Base-by-base conservation (phyloP, 2,888 invertebrate species). In the Drosophila setosimentum region DNA sequence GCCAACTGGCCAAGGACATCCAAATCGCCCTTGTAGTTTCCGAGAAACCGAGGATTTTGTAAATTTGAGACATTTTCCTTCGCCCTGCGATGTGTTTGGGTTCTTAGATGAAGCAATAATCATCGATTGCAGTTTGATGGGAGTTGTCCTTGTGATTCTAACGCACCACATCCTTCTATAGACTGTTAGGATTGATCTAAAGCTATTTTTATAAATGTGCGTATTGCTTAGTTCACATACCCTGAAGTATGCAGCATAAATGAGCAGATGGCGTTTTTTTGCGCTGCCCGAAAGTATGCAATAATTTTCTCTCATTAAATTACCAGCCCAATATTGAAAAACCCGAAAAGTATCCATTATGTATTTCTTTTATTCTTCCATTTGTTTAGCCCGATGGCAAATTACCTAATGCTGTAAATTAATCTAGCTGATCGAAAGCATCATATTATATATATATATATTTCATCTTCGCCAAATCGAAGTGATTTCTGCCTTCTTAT, bases 291-390 rank as follows among this genome's bases (percentile, higher is more conserved):
- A 54, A 37, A 54, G 27, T 54, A 54, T 54, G 35, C 35, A 27
- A 24, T 1, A 1, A 0, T 45, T 45, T 16, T 6, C 0, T 7
- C 21, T 11, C 13, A 2, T 1, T 16, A 8, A 37, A 37, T 37
- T 37, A 18, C 2, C 21, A 45, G 21, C 7, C 3, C 0, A 21
- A 21, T 3, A 13, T 21, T 13, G n/a, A 6, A 2, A 13, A 21
- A 2, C 5, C 42, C 7, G 7, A 21, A 45, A 45, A 21, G 7
- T 45, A 42, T 45, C 6, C 0, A 45, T 13, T 13, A 21, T 3
- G 27, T 27, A 5, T 27, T 29, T n/a, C n/a, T 49, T 27, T 18
- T 18, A 18, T 16, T 45, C 8, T 2, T 45, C 27, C 49, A 49
- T 29, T 27, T 27, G 10, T 3, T 29, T 18, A 18, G 18, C 49